Percentiles rank a stretch among this genome's conserved stretches.
phyloP scores from a whole-genome alignment of 1,140 invertebrate species.

The Orchestia grillus region DNA sequence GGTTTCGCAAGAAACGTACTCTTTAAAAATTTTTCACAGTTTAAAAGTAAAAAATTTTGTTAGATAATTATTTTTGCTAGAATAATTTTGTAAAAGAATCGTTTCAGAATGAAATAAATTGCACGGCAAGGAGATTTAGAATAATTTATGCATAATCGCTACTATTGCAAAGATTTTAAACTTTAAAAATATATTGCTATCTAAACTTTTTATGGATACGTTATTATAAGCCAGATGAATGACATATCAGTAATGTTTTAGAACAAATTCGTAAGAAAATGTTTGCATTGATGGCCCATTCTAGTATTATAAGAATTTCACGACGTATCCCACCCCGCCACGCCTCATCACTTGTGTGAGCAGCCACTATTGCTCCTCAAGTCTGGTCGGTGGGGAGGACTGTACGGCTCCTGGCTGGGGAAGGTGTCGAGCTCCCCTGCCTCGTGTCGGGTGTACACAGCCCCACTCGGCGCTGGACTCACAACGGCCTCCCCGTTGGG shows the following conservation, averaged over 20 bases:
- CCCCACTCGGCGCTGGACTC: not conserved
- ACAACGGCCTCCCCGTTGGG: not conserved
- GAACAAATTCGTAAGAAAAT: not conserved
- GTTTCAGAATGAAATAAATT: too few species aligned
- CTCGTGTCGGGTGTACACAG: not conserved
- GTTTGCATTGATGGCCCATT: not conserved
- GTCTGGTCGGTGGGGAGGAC: conserved; percentile 4
- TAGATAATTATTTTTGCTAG: too few species aligned
- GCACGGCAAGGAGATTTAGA: too few species aligned
- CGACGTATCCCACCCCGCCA: not conserved
- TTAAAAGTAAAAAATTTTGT: too few species aligned
- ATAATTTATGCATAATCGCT: too few species aligned
- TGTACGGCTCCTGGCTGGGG: not conserved
- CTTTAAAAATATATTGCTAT: too few species aligned
- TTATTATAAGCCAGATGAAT: not conserved
- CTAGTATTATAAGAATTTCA: not conserved
- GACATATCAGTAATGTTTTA: not conserved
- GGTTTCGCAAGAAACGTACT: too few species aligned
- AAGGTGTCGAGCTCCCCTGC: conserved; percentile 6
- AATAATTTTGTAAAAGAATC: too few species aligned
- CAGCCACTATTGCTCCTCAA: not conserved
- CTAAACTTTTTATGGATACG: not conserved
- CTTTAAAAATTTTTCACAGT: too few species aligned
- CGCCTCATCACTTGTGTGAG: not conserved
- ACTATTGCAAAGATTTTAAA: too few species aligned